Evolutionary conservation across 2,888 invertebrate genomes (phyloP), one percentile per base, ranked within the genome.

Genomic region (Sialis lutaria): DNA sequence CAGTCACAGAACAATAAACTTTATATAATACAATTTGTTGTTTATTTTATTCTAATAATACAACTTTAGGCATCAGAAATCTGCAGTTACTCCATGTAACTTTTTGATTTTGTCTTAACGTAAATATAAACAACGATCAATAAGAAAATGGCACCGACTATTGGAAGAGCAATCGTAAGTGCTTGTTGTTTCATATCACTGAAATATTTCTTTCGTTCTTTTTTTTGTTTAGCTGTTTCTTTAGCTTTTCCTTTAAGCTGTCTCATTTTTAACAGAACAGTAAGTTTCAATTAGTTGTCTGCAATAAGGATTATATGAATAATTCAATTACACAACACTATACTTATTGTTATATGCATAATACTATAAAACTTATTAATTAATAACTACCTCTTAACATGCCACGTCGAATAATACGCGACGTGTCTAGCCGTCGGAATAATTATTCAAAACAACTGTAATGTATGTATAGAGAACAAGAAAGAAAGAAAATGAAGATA

Each of bases 121-220:
- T 87, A 88, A 48, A 88, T 79, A 59, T 85, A 87, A 22, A 77
- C 73, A 48, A 78, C 75, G 55, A 89, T 81, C 46, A 86, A 65
- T 46, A 82, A 60, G 54, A 79, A 79, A 52, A 86, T 68, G 32
- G 78, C 79, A 43, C 73, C 79, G 51, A 82, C 59, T 47, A 80
- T 78, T 6, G 86, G 89, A 54, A 85, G 63, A 50, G 82, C 90
- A 49, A 87, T 67, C 2, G 84, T 85, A 58, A 79, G 78, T n/a
- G 84, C 72, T 60, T 84, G 80, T 58, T 79, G 79, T 56, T 86
- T 81, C 59, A 78, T 81, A 62, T 82, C 80, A 6, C 80, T 70
- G 57, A 87, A 89, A 53, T 89, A 89, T 64, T 83, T 79, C 66
- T 83, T 86, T 34, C 90, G 76, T 58, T 88, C 85, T 56, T 82